Evolutionary conservation across 1,140 invertebrate species (phyloP), one percentile per base, ranked within the genome.

Genomic region (Drosophila arawakana): DNA sequence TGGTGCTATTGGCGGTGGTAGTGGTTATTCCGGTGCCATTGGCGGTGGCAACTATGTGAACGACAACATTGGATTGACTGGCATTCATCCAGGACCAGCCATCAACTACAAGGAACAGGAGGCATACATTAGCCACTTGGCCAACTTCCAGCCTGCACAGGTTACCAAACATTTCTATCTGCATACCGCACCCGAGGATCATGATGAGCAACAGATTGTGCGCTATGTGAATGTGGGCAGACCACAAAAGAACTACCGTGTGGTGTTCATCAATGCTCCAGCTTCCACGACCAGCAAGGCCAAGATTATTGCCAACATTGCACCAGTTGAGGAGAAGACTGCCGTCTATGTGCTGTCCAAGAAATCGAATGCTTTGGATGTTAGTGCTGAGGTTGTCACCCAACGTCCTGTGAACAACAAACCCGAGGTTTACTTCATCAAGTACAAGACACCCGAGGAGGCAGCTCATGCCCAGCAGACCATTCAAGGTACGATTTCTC

Each of bases 231-330:
- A 88, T 13, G 76, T 92, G 50, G 91, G 91, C 21, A 93, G 94
- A 6, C 93, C 96, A 61, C 95, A 96, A 92, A 97, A 96, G 84
- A 96, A 97, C 93, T 97, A 97, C 93, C 96, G 96, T 81, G 97
- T 97, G 81, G 96, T 97, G 86, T 97, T 97, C 94, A 97, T 97
- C 92, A 96, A 97, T 93, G 95, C 96, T 10, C 96, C 96, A 34
- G 94, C 95, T 35, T 94, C 95, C n/a, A 94, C 94, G 79, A 94
- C 95, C 62, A 79, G 80, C 63, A 95, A 94, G 79, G 95, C 95
- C 7, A 34, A 95, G 94, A 63, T 94, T 93, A 57, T 93, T 95
- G 96, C 96, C 78, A 93, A 94, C 55, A 93, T 96, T 65, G 94
- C 95, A 30, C 76, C 95, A 11, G 95, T 95, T 44, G 96, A 97